Base-by-base conservation (phyloP, 2,113 vertebrate genomes). In the Cebus imitator region DNA sequence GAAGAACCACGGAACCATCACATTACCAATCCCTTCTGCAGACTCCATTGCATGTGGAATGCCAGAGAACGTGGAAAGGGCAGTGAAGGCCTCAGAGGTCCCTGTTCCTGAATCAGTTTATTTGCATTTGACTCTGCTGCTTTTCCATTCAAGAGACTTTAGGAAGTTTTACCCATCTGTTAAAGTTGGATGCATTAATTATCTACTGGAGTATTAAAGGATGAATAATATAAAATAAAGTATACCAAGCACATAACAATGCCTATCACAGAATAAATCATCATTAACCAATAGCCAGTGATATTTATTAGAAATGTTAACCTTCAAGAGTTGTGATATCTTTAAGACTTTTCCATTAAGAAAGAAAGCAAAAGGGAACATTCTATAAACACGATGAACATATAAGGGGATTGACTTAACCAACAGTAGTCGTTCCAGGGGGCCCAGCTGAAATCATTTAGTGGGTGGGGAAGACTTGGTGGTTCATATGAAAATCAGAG, bases 1-100 rank as follows among this genome's bases (percentile, higher is more conserved):
- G 35, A 80, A 20, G 14, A 92, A 20, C 30, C 45, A 21, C 0
- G 2, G 78, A 64, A 35, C 43, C 55, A 40, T 30, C 45, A 17
- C 25, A 37, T 13, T 32, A 40, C 3, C 7, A 7, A 37, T 30
- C 5, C 20, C 0, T 35, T 50, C 40, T 11, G 2, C 27, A n/a
- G 5, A 11, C 3, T 16, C 40, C 11, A 11, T 23, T 0, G 8
- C 45, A 10, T 40, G n/a, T 25, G 12, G 1, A n/a, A 12, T 48
- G 23, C 12, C 48, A 8, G 21, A n/a, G n/a, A 85, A 61, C 11
- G 16, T 4, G 2, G 35, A 82, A 48, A 43, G 5, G 0, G 0
- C 14, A 8, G 1, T 58, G 43, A 40, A 45, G 11, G 1, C 13
- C 18, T 78, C 25, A 80, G 25, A 91, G 32, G 43, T 57, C 21